Percentiles rank a stretch among this genome's conserved stretches.
Conservation (phyloP, 2,888 invertebrate species). For the Melieria crassipennis region DNA sequence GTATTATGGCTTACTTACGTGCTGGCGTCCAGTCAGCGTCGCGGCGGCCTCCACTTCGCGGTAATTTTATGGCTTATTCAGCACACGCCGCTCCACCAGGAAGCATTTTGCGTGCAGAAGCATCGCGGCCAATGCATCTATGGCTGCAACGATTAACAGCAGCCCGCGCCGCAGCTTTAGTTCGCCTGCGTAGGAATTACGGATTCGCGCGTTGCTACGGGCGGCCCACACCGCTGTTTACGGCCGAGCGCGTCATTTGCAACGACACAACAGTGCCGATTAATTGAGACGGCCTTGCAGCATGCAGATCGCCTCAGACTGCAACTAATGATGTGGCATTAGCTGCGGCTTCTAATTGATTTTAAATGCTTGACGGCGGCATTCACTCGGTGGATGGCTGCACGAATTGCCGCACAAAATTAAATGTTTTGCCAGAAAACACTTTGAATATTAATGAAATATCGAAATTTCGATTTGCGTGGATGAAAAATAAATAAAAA, state of each 20-base stretch:
- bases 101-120: slow-evolving; percentile 2
- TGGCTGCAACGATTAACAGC: no score
- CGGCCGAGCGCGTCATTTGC: no score
- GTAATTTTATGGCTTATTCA: slow-evolving; percentile 29
- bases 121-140: background rate
- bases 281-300: background rate
- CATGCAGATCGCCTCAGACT: slow-evolving; percentile 4
- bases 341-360: slow-evolving; percentile 24
- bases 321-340: slow-evolving; percentile 17
- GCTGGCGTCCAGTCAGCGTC: slow-evolving; percentile 14
- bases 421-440: background rate
- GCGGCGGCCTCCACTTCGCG: background rate
- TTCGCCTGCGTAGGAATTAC: no score
- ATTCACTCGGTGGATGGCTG: background rate
- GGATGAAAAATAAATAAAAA: background rate
- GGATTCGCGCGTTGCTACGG: no score
- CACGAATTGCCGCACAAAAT: background rate
- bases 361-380: slow-evolving; percentile 28
- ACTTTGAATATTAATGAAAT: background rate
- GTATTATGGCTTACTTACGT: slow-evolving; percentile 25
- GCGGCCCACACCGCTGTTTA: no score
- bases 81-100: slow-evolving; percentile 16
- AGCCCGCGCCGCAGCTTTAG: no score
- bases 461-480: background rate
- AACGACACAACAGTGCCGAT: no score